Base-by-base conservation (phyloP, 2,888 invertebrate species). In the Tetragonisca angustula region DNA sequence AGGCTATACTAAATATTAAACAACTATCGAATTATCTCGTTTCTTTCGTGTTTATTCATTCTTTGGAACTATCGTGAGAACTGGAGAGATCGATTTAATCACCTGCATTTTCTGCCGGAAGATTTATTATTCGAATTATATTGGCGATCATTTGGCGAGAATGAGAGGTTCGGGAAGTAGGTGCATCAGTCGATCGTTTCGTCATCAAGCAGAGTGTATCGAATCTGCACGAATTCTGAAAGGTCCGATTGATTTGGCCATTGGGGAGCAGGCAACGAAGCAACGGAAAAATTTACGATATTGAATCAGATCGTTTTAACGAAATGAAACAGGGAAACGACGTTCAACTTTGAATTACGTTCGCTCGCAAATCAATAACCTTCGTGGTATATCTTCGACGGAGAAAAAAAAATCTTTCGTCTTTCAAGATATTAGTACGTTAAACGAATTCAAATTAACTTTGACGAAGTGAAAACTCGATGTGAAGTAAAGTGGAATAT, bases 211-310 rank as follows among this genome's bases (percentile, higher is more conserved):
- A 24, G 90, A 92, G 88, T 87, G 89, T 87, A 85, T 81, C 87
- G 89, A 92, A 91, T 89, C 89, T 88, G 87, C 89, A 88, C 91
- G 90, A 92, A 93, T 92, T 90, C 90, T 87, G 61, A 93, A 93
- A 94, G 93, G 93, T 93, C 91, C 91, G 91, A 83, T 87, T 87
- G 85, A 81, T 84, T 85, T 85, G 68, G 56, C 64, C 69, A 62
- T 43, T 24, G 36, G 13, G 9, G 24, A 0, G 5, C 1, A 15
- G 6, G 21, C 50, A 54, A 27, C 15, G 71, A 15, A 3, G 21
- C 50, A 54, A 27, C 15, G 71, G 32, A 69, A 67, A 69, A 21
- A 52, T 49, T 19, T 36, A 21, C 69, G 75, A 68, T 72, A 62
- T 52, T 50, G 32, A n/a, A 17, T 4, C 17, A 4, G 13, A 27